Conservation (phyloP, 1,140 invertebrate genomes). For the Philotrypesis tridentata region DNA sequence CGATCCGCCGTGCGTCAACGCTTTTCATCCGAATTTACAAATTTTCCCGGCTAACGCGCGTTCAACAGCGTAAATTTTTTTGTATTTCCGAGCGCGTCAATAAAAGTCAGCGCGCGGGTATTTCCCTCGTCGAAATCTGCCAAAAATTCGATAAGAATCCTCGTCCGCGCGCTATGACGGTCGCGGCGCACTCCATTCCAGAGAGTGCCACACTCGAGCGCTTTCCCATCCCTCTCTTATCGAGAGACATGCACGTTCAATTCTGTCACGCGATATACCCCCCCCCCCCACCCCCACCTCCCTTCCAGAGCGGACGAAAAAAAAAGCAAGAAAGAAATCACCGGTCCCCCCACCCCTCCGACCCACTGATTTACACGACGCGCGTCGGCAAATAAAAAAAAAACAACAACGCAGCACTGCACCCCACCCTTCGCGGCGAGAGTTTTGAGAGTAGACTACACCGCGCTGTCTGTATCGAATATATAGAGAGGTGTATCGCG, state of each 20-base stretch:
- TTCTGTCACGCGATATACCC: not conserved
- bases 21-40: no score
- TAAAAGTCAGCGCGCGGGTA: not conserved
- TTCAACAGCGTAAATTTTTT: no score
- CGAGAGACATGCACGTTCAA: conserved; percentile 4
- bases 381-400: conserved; percentile 15
- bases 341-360: not conserved
- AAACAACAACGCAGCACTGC: not conserved
- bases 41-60: no score
- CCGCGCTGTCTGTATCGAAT: no score
- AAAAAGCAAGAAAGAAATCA: conserved; percentile 19
- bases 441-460: no score
- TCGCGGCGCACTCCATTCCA: not conserved
- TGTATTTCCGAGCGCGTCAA: not conserved
- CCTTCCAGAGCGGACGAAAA: not conserved
- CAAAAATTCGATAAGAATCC: not conserved
- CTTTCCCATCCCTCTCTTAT: not conserved
- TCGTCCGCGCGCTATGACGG: not conserved
- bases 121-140: not conserved
- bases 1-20: no score
- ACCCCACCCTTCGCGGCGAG: not conserved
- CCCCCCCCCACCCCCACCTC: no score
- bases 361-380: conserved; percentile 10
- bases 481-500: not conserved
- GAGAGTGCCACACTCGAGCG: not conserved